Evolutionary conservation across 1,140 invertebrate species (phyloP).

Genomic region (Neelides sp.): DNA sequence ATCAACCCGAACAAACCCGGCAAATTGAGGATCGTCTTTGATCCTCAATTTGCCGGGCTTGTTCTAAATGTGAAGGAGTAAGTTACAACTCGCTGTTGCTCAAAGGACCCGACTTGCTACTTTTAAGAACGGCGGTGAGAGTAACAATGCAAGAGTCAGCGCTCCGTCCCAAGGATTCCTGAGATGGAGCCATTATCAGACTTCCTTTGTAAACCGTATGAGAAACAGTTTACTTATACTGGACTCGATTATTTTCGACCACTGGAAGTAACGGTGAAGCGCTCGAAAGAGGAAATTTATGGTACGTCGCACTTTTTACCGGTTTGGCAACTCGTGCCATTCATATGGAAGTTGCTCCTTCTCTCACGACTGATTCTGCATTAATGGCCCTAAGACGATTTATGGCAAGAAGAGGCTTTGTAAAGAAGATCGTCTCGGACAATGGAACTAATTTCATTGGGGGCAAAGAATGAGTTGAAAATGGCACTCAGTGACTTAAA

Average conservation of each 20-base stretch:
- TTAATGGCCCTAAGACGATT: constrained; percentile 35
- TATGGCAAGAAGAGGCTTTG: constrained; percentile 33
- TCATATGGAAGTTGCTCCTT: constrained; percentile 33
- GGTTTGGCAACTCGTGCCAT: constrained; percentile 2
- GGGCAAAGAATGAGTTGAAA: constrained; percentile 24
- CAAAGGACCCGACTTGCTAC: no score
- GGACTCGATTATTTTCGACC: constrained; percentile 22
- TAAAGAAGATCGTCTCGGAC: constrained; percentile 33
- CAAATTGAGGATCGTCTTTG: no score
- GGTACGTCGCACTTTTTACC: constrained; percentile 5
- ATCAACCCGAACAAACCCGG: no score
- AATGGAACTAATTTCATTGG: constrained; percentile 37
- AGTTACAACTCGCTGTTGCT: no score
- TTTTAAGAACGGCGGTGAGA: no score
- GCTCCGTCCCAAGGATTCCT: background rate
- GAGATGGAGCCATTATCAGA: constrained; percentile 9
- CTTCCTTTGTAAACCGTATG: background rate
- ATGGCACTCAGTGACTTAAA: background rate
- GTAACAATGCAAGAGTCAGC: constrained; percentile 5
- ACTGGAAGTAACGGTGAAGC: background rate
- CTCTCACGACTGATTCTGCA: constrained; percentile 34
- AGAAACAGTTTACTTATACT: constrained; percentile 6
- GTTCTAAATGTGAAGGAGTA: no score
- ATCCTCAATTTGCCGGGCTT: no score
- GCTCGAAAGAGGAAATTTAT: background rate